Base-by-base conservation (phyloP, 1,140 invertebrate genomes). In the Drosophila littoralis region DNA sequence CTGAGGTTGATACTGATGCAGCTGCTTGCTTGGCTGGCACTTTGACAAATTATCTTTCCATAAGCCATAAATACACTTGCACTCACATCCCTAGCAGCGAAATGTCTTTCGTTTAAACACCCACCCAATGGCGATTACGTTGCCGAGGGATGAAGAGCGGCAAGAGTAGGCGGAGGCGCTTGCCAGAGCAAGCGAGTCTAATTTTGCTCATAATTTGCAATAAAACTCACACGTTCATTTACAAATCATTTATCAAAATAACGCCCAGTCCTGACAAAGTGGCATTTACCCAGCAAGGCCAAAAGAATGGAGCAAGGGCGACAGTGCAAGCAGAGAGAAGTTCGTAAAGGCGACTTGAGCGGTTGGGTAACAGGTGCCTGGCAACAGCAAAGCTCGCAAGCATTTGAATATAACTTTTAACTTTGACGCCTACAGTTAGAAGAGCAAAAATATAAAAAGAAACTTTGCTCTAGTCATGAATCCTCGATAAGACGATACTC, bases 241-340 rank as follows among this genome's bases (percentile, higher is more conserved):
- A 73, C 70, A 68, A 73, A 73, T 60, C 70, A 73, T 73, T 73
- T 68, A 73, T 73, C 70, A 73, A 73, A 73, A 15, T 52, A 65
- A 22, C 66, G 38, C 55, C 40, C 43, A 28, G 17, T 7, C 17
- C 57, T 55, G 42, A 61, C 71, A 67, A 74, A 65, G 38, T 51
- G 46, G 36, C 45, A 51, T 15, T 46, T 13, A n/a, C 36, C 69
- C 48, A 12, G 45, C 58, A 46, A 35, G 22, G 22, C 22, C 22
- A 22, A 22, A 2, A 22, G 22, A 22, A 22, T 22, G 22, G 22
- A 22, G 22, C 22, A 22, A 3, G 22, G 3, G 22, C 22, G 40
- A 28, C 12, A 52, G 32, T 17, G 57, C 4, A 2, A 2, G 9
- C n/a, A n/a, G n/a, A 36, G 12, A 1, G 35, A 32, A 32, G 9